Evolutionary conservation across 92 coral and sea anemone species (phyloP).

Genomic region (Siderastrea siderea): DNA sequence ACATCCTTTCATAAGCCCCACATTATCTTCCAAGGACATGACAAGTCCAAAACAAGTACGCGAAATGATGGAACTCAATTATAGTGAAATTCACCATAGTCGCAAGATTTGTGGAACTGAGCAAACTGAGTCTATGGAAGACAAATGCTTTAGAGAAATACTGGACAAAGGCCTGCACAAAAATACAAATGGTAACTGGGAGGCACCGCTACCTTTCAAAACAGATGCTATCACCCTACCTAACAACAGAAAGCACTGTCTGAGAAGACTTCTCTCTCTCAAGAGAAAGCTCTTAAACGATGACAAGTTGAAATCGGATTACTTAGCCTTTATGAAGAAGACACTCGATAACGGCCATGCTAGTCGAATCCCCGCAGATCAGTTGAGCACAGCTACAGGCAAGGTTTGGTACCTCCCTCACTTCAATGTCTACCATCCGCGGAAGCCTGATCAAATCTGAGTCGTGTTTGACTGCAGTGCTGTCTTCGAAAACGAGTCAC

Average conservation of each 20-base stretch:
- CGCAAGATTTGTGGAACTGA: no score
- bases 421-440: slow-evolving; percentile 7
- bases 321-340: slow-evolving; percentile 17
- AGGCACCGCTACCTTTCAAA: no score
- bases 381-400: neutral
- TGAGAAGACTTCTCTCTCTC: slow-evolving; percentile 23
- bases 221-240: slow-evolving; percentile 24
- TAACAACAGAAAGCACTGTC: slow-evolving; percentile 29
- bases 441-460: no score
- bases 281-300: slow-evolving; percentile 7
- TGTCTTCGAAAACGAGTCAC: slow-evolving; percentile 11
- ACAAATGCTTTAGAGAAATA: slow-evolving; percentile 58
- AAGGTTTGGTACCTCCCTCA: slow-evolving; percentile 4
- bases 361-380: neutral
- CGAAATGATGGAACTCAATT: no score
- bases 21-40: slow-evolving; percentile 24
- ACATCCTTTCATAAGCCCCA: no score
- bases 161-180: slow-evolving; percentile 45
- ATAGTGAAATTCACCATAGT: no score
- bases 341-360: no score
- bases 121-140: slow-evolving; percentile 67
- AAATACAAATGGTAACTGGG: slow-evolving; percentile 48
- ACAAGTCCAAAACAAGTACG: slow-evolving; percentile 50
- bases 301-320: neutral
- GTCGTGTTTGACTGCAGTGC: slow-evolving; percentile 12